Conservation (phyloP, 1,140 invertebrate species). For the Drepana arcuata region DNA sequence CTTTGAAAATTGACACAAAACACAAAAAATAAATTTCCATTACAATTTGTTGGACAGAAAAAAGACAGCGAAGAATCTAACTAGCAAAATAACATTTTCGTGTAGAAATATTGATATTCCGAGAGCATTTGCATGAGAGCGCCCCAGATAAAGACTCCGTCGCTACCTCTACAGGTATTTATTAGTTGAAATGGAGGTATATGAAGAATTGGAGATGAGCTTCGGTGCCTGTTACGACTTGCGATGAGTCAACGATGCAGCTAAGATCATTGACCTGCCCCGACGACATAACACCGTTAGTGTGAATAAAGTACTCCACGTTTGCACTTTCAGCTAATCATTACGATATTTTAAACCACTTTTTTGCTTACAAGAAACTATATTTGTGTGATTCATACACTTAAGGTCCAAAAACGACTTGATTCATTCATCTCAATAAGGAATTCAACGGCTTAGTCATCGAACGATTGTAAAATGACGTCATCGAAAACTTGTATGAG, state of each 20-base stretch:
- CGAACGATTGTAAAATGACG: constrained; percentile 33
- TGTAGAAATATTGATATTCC: too few relatives aligned
- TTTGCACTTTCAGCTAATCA: constrained; percentile 27
- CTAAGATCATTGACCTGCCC: constrained; percentile 49
- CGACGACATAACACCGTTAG: constrained; percentile 33
- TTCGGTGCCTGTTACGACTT: constrained; percentile 35
- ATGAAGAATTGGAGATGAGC: constrained; percentile 34
- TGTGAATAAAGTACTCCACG: too few relatives aligned
- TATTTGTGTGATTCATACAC: background rate
- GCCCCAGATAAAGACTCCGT: too few relatives aligned
- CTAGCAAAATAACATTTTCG: too few relatives aligned
- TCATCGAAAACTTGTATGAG: constrained; percentile 27
- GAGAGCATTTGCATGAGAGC: too few relatives aligned
- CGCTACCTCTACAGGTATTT: too few relatives aligned
- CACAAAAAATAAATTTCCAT: too few relatives aligned
- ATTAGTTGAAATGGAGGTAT: too few relatives aligned
- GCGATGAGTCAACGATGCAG: constrained; percentile 49
- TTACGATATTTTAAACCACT: constrained; percentile 13
- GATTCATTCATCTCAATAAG: constrained; percentile 28
- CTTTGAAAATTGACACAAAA: too few relatives aligned
- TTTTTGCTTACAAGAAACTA: too few relatives aligned
- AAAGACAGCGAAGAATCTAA: too few relatives aligned
- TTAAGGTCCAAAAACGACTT: constrained; percentile 9
- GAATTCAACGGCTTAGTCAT: constrained; percentile 31
- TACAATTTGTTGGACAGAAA: too few relatives aligned